Base-by-base conservation (phyloP, 2,888 invertebrate genomes). In the Athetis lepigone region DNA sequence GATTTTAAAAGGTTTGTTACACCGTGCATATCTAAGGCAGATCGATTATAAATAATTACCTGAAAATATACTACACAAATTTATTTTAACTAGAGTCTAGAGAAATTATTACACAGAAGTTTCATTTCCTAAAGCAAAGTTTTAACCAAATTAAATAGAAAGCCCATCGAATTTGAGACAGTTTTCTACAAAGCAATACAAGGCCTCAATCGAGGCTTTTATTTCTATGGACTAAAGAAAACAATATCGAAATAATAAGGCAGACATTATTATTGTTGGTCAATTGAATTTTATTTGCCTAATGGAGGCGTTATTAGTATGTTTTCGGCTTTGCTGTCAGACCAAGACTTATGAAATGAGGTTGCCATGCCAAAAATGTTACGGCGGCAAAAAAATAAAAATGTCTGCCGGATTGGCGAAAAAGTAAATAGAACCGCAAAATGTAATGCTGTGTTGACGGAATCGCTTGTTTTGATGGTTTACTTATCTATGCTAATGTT, bases 121-220 rank as follows among this genome's bases (percentile, higher is more conserved):
- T 25, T 52, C 37, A 57, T 33, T 25, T 63, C 37, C 36, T 45
- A 19, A 58, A 61, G 42, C 58, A 45, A 63, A 47, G n/a, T 51
- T 40, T 59, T 51, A 27, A 51, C 47, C 54, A 50, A 57, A 63
- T 59, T 52, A 55, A 74, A 62, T 46, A 43, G 13, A 36, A 54
- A 56, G 49, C 46, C 54, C 51, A 63, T 75, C 59, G 58, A 63
- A 78, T 54, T 16, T 39, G 56, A 66, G 75, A 56, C 55, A 57
- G 66, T 63, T 75, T 64, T 61, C 40, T 60, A 54, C 65, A 65
- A 43, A 66, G 29, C 70, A 58, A 52, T 47, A 64, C 18, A 16
- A 46, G 46, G 46, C 50, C 25, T 33, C 21, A 11, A 27, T n/a
- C 43, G 49, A 70, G 29, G 71, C n/a, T 29, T 37, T 16, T 33